Evolutionary conservation across 2,113 vertebrate species (phyloP).

Genomic region (Isichthys henryi): DNA sequence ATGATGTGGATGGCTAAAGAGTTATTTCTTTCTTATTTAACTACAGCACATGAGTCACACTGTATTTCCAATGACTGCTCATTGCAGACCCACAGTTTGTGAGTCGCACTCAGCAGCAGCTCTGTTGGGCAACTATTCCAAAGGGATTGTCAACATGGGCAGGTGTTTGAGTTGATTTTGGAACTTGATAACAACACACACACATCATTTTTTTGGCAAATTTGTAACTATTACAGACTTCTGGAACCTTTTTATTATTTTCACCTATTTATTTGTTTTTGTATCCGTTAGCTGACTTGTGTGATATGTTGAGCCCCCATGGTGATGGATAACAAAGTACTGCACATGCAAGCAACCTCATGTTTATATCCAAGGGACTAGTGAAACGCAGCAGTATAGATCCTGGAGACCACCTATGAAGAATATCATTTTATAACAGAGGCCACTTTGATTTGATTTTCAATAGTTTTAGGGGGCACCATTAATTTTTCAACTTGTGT

Average conservation of each 20-base stretch:
- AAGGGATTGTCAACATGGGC: not conserved
- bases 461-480: not conserved
- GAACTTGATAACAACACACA: not conserved
- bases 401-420: not conserved
- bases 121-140: not conserved
- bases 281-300: not conserved
- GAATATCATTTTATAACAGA: not conserved
- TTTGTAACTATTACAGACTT: not conserved
- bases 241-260: not conserved
- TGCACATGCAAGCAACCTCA: not conserved
- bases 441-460: not conserved
- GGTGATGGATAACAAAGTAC: not conserved
- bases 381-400: not conserved
- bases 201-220: not conserved
- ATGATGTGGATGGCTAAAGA: not conserved
- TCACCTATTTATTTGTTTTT: not conserved
- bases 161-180: not conserved
- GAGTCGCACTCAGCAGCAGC: not conserved
- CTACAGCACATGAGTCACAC: not conserved
- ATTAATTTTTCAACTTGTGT: not conserved
- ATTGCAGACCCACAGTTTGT: too few species aligned
- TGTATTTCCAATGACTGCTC: not conserved
- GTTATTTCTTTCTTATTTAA: not conserved
- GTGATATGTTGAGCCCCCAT: not conserved
- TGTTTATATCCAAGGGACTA: not conserved